Percentiles rank a stretch among this genome's conserved stretches.
These are phyloP conservation scores for Actinopyga echinites DNA, from an alignment of 53 echinoderm and acorn worm species.

Conservation along the genomic window DNA sequence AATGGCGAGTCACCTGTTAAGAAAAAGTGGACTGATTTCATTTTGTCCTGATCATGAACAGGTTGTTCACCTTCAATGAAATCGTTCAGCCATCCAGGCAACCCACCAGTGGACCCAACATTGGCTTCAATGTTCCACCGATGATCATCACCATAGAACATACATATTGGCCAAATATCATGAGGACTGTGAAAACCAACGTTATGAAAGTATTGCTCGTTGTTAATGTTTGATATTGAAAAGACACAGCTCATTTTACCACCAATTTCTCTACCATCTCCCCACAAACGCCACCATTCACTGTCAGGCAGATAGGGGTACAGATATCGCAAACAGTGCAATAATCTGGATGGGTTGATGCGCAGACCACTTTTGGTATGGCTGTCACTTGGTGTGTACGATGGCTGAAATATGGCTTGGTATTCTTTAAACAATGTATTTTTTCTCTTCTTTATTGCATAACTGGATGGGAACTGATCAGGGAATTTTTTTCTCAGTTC, in stretches of 20 bases:
- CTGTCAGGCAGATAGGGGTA: background rate
- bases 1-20: background rate
- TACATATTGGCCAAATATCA: background rate
- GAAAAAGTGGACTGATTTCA: background rate
- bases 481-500: slow-evolving; percentile 17
- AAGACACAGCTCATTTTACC: slow-evolving; percentile 1
- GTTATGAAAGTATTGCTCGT: background rate
- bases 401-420: background rate
- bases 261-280: slow-evolving; percentile 29
- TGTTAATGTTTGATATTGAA: slow-evolving; percentile 6
- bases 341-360: background rate
- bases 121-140: background rate
- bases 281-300: slow-evolving; percentile 37
- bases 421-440: background rate
- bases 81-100: slow-evolving; percentile 8
- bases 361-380: background rate
- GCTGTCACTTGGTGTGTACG: background rate
- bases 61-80: background rate
- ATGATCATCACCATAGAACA: slow-evolving; percentile 1
- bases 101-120: slow-evolving; percentile 14
- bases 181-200: background rate
- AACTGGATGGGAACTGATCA: background rate
- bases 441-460: background rate
- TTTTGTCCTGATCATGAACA: background rate
- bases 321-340: slow-evolving; percentile 4